phyloP scores from a whole-genome alignment of 2,113 vertebrate genomes.

The Chaetodon auriga region DNA sequence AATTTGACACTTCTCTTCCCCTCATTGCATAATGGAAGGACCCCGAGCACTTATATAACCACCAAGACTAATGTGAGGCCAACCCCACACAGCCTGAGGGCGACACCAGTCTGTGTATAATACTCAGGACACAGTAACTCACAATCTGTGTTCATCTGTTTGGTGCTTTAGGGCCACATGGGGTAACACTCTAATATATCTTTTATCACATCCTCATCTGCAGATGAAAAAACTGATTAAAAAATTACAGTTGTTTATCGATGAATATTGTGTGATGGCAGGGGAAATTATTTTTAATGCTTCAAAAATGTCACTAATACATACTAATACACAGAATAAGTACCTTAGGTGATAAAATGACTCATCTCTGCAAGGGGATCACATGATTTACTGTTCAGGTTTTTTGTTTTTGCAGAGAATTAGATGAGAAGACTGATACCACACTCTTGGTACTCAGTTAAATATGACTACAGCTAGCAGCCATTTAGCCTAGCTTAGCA shows the following conservation, averaged over 20 bases:
- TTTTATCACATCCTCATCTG: not conserved
- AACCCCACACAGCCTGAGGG: not conserved
- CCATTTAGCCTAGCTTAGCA: not conserved
- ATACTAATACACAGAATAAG: not conserved
- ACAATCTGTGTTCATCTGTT: not conserved
- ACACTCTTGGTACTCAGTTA: too few species aligned
- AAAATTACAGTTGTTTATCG: not conserved
- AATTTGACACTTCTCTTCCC: constrained; percentile 11
- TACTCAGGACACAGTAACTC: not conserved
- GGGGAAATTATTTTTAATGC: not conserved
- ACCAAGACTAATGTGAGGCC: constrained; percentile 25
- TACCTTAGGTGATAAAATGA: not conserved
- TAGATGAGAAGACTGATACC: too few species aligned
- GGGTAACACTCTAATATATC: not conserved
- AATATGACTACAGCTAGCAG: not conserved
- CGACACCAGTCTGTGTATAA: constrained; percentile 11
- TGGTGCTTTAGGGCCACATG: not conserved
- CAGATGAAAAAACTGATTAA: not conserved
- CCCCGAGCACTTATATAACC: constrained; percentile 6
- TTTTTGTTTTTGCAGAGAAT: too few species aligned
- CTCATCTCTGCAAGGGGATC: not conserved
- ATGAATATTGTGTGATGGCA: not conserved
- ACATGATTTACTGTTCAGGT: not conserved
- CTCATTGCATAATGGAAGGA: not conserved
- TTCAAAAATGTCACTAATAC: not conserved